Base-by-base conservation (phyloP, 2,888 invertebrate genomes). In the Aspidiotus rigidus region DNA sequence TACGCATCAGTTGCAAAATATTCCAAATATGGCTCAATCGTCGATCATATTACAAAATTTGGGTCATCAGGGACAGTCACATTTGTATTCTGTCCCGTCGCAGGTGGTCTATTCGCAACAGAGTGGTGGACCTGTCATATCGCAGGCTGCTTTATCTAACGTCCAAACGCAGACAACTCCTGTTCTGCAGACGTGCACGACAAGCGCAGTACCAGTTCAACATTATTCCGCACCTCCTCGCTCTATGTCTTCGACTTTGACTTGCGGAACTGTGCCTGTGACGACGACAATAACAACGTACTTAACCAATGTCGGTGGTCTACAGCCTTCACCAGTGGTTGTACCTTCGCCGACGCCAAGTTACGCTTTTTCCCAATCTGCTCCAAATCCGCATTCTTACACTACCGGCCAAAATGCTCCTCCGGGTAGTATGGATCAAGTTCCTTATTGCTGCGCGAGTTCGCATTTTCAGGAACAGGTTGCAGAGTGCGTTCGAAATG, bases 81-180 rank as follows among this genome's bases (percentile, higher is more conserved):
- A 59, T 16, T 16, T 59, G 39, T 59, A 59, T 13, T 59, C 59
- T 17, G 28, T 59, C 28, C 59, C 17, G 1, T 59, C 59, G 9
- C 59, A 59, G 59, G 13, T 13, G 17, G 9, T 28, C 10, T 39
- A 59, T 8, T 39, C 7, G 59, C 67, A 60, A 40, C 67, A 60
- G 40, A 67, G 53, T 49, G 49, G 59, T 17, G 17, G n/a, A 11
- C 13, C 49, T 41, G 53, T 55, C 15, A 28, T 53, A 1, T 67
- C 67, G 13, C 42, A 56, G 42, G 53, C 57, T 9, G 41, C 64
- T 2, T 5, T 28, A 28, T 44, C 57, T 13, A 59, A 40, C 53
- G 67, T 59, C 15, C 67, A 67, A 39, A 67, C 67, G 49, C 67
- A 67, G 59, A 67, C 67, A 6, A 49, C 67, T 42, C 59, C 59